Evolutionary conservation across 1,140 invertebrate species (phyloP).

Genomic region (Linepithema humile): DNA sequence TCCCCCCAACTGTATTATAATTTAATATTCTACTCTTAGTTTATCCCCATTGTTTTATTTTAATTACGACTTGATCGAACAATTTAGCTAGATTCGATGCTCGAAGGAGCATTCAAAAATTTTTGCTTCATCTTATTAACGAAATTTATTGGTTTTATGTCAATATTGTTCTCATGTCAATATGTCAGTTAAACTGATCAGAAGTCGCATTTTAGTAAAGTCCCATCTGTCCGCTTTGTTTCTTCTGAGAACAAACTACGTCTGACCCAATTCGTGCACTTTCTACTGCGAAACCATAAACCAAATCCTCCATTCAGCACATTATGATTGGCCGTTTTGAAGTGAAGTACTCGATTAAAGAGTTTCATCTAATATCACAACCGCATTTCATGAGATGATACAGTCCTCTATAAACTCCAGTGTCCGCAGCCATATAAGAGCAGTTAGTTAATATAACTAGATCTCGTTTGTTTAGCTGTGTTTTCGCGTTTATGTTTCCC

Average conservation of each 20-base stretch:
- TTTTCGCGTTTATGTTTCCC: neutral
- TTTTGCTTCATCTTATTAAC: neutral
- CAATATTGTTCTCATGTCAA: neutral
- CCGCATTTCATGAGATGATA: neutral
- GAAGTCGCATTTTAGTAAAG: constrained; percentile 10
- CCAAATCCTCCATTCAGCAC: constrained; percentile 9
- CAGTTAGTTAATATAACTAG: neutral
- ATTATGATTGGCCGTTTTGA: constrained; percentile 34
- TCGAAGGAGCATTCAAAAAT: neutral
- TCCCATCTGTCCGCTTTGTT: constrained; percentile 20
- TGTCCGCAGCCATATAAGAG: neutral
- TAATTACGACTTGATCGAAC: neutral
- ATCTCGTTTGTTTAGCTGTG: neutral
- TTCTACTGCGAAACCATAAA: constrained; percentile 9
- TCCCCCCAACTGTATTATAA: neutral
- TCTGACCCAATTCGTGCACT: constrained; percentile 20
- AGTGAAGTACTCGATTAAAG: constrained; percentile 26
- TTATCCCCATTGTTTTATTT: neutral
- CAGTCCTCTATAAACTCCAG: neutral
- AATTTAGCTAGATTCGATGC: neutral
- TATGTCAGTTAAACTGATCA: constrained; percentile 32
- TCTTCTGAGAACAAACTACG: constrained; percentile 12
- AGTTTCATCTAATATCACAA: constrained; percentile 17
- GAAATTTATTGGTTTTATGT: neutral
- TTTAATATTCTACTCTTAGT: neutral